These are phyloP conservation scores for Schizaphis graminum DNA, from an alignment of 2,888 invertebrate genomes.

Conservation along the genomic window DNA sequence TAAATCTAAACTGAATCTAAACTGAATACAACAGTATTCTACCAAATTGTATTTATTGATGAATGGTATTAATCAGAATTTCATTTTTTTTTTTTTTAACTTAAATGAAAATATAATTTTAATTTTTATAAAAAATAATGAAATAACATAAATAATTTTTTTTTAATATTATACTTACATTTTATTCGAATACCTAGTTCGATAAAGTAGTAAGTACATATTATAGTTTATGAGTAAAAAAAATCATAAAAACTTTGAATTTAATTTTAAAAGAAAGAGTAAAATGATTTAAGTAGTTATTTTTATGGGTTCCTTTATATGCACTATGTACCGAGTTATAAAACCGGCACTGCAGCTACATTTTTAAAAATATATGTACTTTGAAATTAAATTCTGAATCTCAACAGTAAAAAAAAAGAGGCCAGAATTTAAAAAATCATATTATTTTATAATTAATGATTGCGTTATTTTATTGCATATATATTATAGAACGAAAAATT, in stretches of 20 bases:
- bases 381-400: not conserved
- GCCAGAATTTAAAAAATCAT: not conserved
- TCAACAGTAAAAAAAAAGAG: not conserved
- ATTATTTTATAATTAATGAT: not conserved
- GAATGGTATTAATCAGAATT: not conserved
- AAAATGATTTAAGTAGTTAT: not conserved
- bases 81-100: not conserved
- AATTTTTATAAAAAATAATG: not conserved
- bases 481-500: conserved; percentile 79
- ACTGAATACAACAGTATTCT: not conserved
- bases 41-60: not conserved
- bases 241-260: not conserved
- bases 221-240: not conserved
- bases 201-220: not conserved
- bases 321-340: not conserved
- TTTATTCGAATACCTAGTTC: not conserved
- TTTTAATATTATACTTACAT: not conserved
- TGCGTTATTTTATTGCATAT: not conserved
- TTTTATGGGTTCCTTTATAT: not conserved
- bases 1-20: not conserved
- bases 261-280: not conserved
- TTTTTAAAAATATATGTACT: not conserved
- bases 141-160: not conserved
- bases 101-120: not conserved
- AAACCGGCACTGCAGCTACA: not conserved